Conservation (phyloP, 2,113 vertebrate species). For the rabbit (Oryctolagus cuniculus) region mOryCun1.1 NC_091432.1:57423001-57423500, state of each 20-base stretch:
- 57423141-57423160: not conserved
- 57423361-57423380: not conserved
- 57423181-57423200: not conserved
- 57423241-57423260: not conserved
- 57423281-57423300: not conserved
- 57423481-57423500: constrained; percentile 8
- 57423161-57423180: not conserved
- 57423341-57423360: not conserved
- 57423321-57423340: not conserved
- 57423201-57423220: constrained; percentile 15
- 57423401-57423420: not conserved
- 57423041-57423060: not conserved
- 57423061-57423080: not conserved
- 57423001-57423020: not conserved
- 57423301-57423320: not conserved
- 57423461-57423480: not conserved
- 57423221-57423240: not conserved
- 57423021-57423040: not conserved
- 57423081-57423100: not conserved
- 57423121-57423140: not conserved
- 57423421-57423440: not conserved
- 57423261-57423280: not conserved
- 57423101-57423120: not conserved
- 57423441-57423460: not conserved
- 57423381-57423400: not conserved